Percentiles rank a stretch among this genome's conserved stretches.
Evolutionary conservation across 2,797 vertebrate species (phyloP).

Genomic region (Danio kyathit): DNA sequence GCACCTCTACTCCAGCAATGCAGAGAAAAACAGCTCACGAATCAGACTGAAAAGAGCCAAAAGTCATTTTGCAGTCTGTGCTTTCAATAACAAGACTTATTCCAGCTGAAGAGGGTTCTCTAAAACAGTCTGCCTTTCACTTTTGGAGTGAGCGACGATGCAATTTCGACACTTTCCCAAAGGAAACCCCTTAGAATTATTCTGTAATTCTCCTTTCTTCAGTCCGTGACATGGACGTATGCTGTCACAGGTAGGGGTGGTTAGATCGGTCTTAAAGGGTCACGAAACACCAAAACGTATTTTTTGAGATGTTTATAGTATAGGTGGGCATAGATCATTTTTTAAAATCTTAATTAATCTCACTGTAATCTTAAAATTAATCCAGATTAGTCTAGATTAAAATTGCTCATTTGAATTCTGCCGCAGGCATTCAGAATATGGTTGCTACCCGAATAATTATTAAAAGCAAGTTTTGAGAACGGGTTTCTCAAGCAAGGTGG

Average conservation of each 20-base stretch:
- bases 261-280: too few relatives aligned
- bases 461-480: too few relatives aligned
- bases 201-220: background rate
- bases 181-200: background rate
- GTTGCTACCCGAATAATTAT: too few relatives aligned
- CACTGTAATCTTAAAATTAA: too few relatives aligned
- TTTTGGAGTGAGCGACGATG: background rate
- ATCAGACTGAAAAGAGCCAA: background rate
- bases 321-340: too few relatives aligned
- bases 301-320: too few relatives aligned
- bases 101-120: background rate
- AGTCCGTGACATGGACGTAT: background rate
- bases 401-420: too few relatives aligned
- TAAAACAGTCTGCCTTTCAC: slow-evolving; percentile 2
- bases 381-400: too few relatives aligned
- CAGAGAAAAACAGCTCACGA: background rate
- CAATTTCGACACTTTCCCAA: background rate
- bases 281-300: too few relatives aligned
- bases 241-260: background rate
- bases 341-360: too few relatives aligned
- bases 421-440: too few relatives aligned
- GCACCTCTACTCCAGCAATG: background rate
- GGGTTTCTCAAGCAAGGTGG: too few relatives aligned
- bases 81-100: slow-evolving; percentile 35
- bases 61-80: slow-evolving; percentile 32